phyloP scores from a whole-genome alignment of 2,888 invertebrate species.

The Drosophila stalkeri region DNA sequence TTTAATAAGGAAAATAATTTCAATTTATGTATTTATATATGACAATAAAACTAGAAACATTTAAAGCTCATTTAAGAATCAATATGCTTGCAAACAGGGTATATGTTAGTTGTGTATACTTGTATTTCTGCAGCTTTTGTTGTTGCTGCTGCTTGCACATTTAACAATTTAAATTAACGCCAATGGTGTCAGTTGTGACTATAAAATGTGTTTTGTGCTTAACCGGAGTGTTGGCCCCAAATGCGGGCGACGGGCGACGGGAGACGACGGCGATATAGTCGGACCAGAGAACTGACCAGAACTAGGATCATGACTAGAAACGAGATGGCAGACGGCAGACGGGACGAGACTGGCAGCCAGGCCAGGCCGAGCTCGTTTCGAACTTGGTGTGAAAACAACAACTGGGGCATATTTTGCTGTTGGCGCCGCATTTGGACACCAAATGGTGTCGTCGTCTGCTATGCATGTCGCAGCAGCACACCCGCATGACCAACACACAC shows the following conservation, averaged over 20 bases:
- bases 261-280: not conserved
- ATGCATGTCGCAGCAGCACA: constrained; percentile 66
- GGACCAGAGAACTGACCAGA: constrained; percentile 19
- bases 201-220: constrained; percentile 76
- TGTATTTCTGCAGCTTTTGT: constrained; percentile 31
- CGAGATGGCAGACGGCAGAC: constrained; percentile 3
- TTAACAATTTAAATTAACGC: constrained; percentile 84
- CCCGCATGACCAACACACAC: constrained; percentile 49
- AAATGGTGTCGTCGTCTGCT: constrained; percentile 71
- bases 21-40: too few species aligned
- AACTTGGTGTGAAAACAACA: constrained; percentile 78
- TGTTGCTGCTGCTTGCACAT: constrained; percentile 62
- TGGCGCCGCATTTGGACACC: constrained; percentile 78
- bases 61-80: not conserved
- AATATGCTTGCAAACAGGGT: not conserved
- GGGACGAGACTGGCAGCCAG: constrained; percentile 3
- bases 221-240: constrained; percentile 57
- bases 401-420: constrained; percentile 80
- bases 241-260: constrained; percentile 57
- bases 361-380: constrained; percentile 48
- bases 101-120: not conserved
- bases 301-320: constrained; percentile 33
- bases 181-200: constrained; percentile 83
- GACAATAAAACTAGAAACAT: not conserved
- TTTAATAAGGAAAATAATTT: too few species aligned